phyloP scores from a whole-genome alignment of 2,888 invertebrate genomes.

The Doris montereyensis region DNA sequence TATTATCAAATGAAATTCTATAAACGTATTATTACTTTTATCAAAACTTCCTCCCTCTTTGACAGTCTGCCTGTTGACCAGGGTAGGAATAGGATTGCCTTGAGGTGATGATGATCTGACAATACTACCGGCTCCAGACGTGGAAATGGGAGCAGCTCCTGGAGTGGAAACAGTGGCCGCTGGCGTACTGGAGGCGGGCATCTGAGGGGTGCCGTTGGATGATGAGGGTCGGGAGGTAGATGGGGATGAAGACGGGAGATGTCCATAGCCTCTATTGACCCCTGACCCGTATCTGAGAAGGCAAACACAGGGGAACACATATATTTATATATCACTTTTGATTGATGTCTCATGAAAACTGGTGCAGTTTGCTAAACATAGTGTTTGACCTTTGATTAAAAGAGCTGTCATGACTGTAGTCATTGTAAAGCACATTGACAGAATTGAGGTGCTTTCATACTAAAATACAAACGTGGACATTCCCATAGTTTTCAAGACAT shows the following conservation, averaged over 20 bases:
- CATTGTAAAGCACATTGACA: too few relatives aligned
- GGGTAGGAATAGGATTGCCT: conserved; percentile 38
- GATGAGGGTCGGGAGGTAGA: conserved; percentile 48
- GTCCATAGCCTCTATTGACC: conserved; percentile 88
- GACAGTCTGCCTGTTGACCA: conserved; percentile 36
- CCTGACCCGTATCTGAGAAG: conserved; percentile 71
- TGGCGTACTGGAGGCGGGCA: conserved; percentile 46
- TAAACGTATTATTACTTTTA: too few relatives aligned
- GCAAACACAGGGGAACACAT: not conserved
- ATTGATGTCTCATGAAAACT: too few relatives aligned
- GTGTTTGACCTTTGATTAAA: too few relatives aligned
- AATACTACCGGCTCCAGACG: not conserved
- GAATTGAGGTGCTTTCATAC: too few relatives aligned
- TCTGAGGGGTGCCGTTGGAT: conserved; percentile 53
- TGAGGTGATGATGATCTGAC: not conserved
- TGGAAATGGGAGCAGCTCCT: not conserved
- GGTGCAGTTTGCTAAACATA: too few relatives aligned
- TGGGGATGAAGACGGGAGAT: conserved; percentile 81
- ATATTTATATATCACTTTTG: too few relatives aligned
- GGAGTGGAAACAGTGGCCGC: conserved; percentile 24
- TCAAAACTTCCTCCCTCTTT: conserved; percentile 31
- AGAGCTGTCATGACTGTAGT: too few relatives aligned
- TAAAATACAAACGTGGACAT: too few relatives aligned
- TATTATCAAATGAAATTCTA: too few relatives aligned
- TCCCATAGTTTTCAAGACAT: too few relatives aligned